Conservation (phyloP, 2,888 invertebrate species). For the Xanthia togata region DNA sequence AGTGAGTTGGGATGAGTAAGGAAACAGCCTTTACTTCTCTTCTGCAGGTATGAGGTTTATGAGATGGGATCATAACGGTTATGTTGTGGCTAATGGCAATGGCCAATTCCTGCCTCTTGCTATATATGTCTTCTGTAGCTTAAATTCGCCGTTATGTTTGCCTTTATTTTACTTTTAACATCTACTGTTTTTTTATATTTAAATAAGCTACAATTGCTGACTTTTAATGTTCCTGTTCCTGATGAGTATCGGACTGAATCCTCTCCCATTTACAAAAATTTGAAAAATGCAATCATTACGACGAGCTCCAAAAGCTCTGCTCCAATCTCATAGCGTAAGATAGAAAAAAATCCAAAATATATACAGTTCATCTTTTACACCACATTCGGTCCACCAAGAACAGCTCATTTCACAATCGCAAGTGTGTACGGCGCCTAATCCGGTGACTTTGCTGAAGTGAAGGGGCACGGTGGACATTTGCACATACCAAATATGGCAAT, state of each 20-base stretch:
- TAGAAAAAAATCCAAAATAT: background rate
- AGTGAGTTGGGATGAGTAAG: conserved; percentile 23
- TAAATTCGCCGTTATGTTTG: background rate
- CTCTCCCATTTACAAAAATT: too few species aligned
- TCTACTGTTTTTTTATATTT: background rate
- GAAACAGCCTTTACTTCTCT: background rate
- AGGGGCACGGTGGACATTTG: conserved; percentile 58
- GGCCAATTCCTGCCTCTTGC: background rate
- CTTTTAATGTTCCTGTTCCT: too few species aligned
- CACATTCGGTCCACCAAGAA: conserved; percentile 13
- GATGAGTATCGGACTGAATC: too few species aligned
- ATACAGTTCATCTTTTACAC: background rate
- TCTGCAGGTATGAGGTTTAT: background rate
- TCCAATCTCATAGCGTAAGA: background rate
- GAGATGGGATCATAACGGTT: background rate
- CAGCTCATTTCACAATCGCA: conserved; percentile 34
- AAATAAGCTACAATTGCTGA: too few species aligned
- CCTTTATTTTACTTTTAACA: background rate
- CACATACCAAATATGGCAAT: conserved; percentile 55
- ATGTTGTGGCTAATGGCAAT: too few species aligned
- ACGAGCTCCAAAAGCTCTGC: background rate
- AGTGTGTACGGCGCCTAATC: conserved; percentile 44
- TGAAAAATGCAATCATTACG: background rate
- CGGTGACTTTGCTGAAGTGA: conserved; percentile 47
- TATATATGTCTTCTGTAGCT: background rate